A percentile compares a stretch with the other conserved stretches of the same genome.
Evolutionary conservation across 2,113 vertebrate species (phyloP).

Genomic region (Coracopsis vasa): DNA sequence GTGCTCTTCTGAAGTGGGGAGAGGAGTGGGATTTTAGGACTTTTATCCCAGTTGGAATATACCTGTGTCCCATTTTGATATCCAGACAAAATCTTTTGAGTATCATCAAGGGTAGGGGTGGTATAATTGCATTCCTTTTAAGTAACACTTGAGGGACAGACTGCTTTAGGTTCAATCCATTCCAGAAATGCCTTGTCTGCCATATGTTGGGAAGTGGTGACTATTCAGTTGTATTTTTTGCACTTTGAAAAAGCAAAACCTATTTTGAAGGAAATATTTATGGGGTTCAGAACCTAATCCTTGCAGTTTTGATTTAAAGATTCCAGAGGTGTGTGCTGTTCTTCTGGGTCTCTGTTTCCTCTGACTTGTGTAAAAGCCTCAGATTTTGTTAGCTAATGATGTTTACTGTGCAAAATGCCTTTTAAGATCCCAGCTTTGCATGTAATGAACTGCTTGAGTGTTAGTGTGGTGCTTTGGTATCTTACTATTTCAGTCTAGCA

Average conservation of each 20-base stretch:
- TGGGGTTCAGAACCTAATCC: constrained; percentile 18
- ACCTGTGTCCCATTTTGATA: neutral
- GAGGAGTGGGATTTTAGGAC: neutral
- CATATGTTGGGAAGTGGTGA: neutral
- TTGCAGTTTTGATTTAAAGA: constrained; percentile 73
- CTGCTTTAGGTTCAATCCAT: neutral
- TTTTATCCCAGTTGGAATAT: neutral
- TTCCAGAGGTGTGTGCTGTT: neutral
- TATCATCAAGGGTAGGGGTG: neutral
- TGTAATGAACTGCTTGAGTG: neutral
- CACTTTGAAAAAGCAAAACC: constrained; percentile 66
- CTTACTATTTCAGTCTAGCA: neutral
- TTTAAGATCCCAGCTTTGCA: neutral
- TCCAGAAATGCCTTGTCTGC: constrained; percentile 34
- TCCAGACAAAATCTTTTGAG: neutral
- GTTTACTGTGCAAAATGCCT: neutral
- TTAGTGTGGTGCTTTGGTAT: neutral
- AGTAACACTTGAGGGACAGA: neutral
- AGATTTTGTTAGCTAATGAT: neutral
- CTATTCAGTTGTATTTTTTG: constrained; percentile 65
- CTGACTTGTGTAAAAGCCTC: neutral
- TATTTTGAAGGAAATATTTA: constrained; percentile 72
- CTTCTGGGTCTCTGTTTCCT: neutral
- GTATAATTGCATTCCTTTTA: constrained; percentile 3
- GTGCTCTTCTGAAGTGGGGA: neutral